Percentiles rank a stretch among this genome's conserved stretches.
Evolutionary conservation across 2,888 invertebrate species (phyloP).

Genomic region (Nezara viridula): DNA sequence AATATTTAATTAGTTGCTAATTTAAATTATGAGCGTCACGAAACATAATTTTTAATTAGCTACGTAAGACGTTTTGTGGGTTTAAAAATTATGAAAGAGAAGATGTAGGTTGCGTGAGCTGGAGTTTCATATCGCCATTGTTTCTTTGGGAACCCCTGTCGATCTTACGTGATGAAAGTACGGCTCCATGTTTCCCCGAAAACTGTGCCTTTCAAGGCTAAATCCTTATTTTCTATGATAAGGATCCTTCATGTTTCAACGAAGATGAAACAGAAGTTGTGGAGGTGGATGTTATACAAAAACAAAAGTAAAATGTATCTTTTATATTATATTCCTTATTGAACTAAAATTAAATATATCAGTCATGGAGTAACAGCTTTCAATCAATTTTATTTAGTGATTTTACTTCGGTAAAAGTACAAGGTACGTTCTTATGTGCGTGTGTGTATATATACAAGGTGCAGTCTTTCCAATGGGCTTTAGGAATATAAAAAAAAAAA

Average conservation of each 20-base stretch:
- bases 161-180: not conserved
- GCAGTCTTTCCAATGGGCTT: too few species aligned
- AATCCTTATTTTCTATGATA: not conserved
- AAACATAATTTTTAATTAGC: not conserved
- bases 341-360: too few species aligned
- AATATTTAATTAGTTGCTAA: not conserved
- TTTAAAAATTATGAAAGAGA: constrained; percentile 40
- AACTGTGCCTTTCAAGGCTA: not conserved
- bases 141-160: constrained; percentile 4
- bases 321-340: too few species aligned
- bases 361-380: too few species aligned
- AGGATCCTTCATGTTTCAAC: not conserved
- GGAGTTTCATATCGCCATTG: not conserved
- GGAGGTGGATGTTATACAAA: too few species aligned
- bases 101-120: not conserved
- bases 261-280: not conserved
- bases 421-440: too few species aligned
- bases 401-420: too few species aligned
- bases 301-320: too few species aligned
- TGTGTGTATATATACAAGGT: too few species aligned
- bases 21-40: not conserved
- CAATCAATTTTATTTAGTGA: too few species aligned
- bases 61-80: not conserved
- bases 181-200: not conserved
- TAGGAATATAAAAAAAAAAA: too few species aligned